Conservation (phyloP, 1,140 invertebrate genomes). For the Stegodyphus mimosarum region DNA sequence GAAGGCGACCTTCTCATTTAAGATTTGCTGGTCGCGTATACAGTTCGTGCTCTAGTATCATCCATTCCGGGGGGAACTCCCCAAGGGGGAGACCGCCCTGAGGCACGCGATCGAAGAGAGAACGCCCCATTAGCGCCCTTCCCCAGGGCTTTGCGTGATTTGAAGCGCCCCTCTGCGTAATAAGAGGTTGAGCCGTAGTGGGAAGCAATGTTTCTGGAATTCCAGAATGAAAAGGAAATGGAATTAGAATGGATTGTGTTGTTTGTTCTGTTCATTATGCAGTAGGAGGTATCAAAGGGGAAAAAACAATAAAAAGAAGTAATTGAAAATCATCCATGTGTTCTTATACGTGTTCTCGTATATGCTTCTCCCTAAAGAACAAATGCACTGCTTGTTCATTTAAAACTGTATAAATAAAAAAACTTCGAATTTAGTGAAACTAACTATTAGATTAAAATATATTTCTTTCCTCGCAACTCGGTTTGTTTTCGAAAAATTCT, state of each 20-base stretch:
- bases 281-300: background rate
- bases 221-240: conserved; percentile 33
- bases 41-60: conserved; percentile 48
- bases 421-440: too few relatives aligned
- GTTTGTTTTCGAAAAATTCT: too few relatives aligned
- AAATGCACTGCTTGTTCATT: too few relatives aligned
- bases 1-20: conserved; percentile 26
- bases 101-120: conserved; percentile 49
- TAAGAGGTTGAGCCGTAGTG: conserved; percentile 14
- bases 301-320: background rate
- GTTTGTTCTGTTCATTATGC: conserved; percentile 24
- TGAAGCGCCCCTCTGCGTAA: conserved; percentile 44
- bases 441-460: too few relatives aligned
- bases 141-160: conserved; percentile 45
- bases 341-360: too few relatives aligned
- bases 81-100: conserved; percentile 7
- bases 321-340: conserved; percentile 9
- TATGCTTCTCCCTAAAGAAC: too few relatives aligned
- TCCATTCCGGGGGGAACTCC: conserved; percentile 5
- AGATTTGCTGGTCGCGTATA: conserved; percentile 27
- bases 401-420: too few relatives aligned
- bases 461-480: too few relatives aligned
- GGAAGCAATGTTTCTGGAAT: conserved; percentile 18
- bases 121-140: conserved; percentile 52
- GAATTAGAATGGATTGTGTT: conserved; percentile 51